phyloP scores from a whole-genome alignment of 1,140 invertebrate genomes.

The Drosophila teissieri region DNA sequence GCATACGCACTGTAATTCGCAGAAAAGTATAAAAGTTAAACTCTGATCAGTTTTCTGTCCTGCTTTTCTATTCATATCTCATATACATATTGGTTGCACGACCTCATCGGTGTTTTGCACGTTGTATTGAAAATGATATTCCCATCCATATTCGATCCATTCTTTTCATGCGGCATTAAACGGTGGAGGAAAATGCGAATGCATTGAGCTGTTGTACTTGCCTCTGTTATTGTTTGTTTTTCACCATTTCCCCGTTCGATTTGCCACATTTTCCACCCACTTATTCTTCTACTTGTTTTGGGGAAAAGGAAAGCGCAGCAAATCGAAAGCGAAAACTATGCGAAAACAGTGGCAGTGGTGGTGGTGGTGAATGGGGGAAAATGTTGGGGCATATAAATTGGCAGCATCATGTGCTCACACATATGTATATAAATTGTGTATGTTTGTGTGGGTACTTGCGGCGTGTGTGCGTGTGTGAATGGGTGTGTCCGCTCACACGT shows the following conservation, averaged over 20 bases:
- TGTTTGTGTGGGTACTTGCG: slow-evolving; percentile 30
- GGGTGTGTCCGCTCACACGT: slow-evolving; percentile 53
- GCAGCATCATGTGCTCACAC: slow-evolving; percentile 32
- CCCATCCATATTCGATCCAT: slow-evolving; percentile 6
- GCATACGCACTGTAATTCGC: not conserved
- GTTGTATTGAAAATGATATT: slow-evolving; percentile 24
- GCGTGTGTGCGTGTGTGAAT: slow-evolving; percentile 30
- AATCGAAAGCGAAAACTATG: slow-evolving; percentile 82
- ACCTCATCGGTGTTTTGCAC: slow-evolving; percentile 4
- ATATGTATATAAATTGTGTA: not conserved
- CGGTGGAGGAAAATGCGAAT: slow-evolving; percentile 56
- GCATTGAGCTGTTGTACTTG: slow-evolving; percentile 52
- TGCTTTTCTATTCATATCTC: slow-evolving; percentile 1
- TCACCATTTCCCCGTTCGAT: not conserved
- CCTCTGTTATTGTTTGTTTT: slow-evolving; percentile 45
- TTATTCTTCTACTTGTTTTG: slow-evolving; percentile 5
- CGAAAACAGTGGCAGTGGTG: slow-evolving; percentile 27
- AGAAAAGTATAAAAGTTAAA: no score
- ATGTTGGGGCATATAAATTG: slow-evolving; percentile 50
- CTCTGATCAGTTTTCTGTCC: not conserved
- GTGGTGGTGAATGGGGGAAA: slow-evolving; percentile 7
- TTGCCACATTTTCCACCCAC: not conserved
- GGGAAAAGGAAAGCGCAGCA: slow-evolving; percentile 71
- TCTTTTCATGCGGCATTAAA: slow-evolving; percentile 73
- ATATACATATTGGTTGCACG: slow-evolving; percentile 1